Percentiles rank a stretch among this genome's conserved stretches.
These are phyloP conservation scores for Xiphorhynchus elegans DNA, from an alignment of 2,113 vertebrate genomes.

Conservation along the genomic window DNA sequence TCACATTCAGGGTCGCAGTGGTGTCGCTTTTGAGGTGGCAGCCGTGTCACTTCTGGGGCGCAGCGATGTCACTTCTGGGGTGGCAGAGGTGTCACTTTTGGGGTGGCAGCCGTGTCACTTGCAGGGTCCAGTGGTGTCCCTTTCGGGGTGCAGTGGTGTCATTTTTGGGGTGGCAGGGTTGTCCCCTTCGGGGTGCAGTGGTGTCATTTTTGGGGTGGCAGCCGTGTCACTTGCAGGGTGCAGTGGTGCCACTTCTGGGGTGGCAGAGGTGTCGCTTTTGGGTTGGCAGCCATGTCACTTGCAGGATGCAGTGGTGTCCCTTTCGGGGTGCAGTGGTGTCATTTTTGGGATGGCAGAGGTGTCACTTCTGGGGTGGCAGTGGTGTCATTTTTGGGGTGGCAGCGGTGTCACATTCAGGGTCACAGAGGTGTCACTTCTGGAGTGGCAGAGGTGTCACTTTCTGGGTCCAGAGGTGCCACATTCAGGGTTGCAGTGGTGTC, in stretches of 20 bases:
- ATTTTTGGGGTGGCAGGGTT: not conserved
- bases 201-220: too few species aligned
- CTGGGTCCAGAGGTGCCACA: not conserved
- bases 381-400: not conserved
- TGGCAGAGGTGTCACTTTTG: too few species aligned
- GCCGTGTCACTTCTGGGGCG: too few species aligned
- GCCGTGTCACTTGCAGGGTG: too few species aligned
- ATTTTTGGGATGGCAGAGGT: not conserved
- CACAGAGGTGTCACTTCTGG: accelerated
- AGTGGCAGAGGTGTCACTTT: not conserved
- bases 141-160: not conserved
- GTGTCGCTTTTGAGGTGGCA: not conserved
- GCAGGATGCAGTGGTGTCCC: not conserved
- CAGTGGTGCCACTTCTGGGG: accelerated
- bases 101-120: too few species aligned
- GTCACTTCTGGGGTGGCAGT: too few species aligned
- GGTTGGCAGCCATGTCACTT: too few species aligned
- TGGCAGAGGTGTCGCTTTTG: not conserved
- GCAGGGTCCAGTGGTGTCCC: not conserved
- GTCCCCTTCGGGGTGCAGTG: too few species aligned
- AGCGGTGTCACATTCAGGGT: too few species aligned
- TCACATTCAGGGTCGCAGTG: too few species aligned
- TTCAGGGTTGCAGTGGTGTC: too few species aligned
- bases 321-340: not conserved
- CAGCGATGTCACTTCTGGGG: too few species aligned